Base-by-base conservation (phyloP, 1,140 invertebrate genomes). In the Odontomachus brunneus region DNA sequence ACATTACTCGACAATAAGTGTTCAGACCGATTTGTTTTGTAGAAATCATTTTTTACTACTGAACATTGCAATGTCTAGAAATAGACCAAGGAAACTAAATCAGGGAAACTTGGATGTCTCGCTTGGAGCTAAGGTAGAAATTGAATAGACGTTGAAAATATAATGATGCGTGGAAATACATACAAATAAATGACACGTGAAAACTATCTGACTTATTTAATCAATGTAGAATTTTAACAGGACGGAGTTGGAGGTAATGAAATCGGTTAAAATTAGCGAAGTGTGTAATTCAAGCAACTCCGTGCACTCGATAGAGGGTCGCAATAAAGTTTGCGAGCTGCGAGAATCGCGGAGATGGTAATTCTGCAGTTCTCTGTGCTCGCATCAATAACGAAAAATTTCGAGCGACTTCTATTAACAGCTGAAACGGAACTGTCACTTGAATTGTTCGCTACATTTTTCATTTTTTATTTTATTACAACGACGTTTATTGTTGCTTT, bases 361-460 rank as follows among this genome's bases (percentile, higher is more conserved):
- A 14, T 24, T 59, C 22, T 26, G 38, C 9, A 44, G 38, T 26
- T 59, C 17, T 60, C 1, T 1, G 22, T 2, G n/a, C n/a, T 74
- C 17, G 22, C 24, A 62, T 73, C 26, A 12, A 29, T 26, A 33
- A 24, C 14, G 29, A 33, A 3, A 2, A n/a, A 53, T 65, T 76
- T 38, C 29, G 2, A 53, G 53, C 4, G 9, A 38, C 19, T 22
- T 51, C 3, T 63, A 63, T 78, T 78, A 78, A 55, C 7, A 69
- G 12, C 26, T 51, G 11, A 11, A 65, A 63, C 24, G 24, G 63
- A 29, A 69, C 22, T 78, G 26, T 22, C 44, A 49, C 38, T 78
- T 17, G 17, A 22, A 38, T 3, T n/a, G 33, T 15, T 12, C 12
- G 44, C 26, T 33, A 15, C 4, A 44, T 55, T 78, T 78, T 69